A percentile compares a stretch with the other conserved stretches of the same genome.
These are phyloP conservation scores for Pseudococcus viburni DNA, from an alignment of 2,888 invertebrate species.

Conservation along the genomic window DNA sequence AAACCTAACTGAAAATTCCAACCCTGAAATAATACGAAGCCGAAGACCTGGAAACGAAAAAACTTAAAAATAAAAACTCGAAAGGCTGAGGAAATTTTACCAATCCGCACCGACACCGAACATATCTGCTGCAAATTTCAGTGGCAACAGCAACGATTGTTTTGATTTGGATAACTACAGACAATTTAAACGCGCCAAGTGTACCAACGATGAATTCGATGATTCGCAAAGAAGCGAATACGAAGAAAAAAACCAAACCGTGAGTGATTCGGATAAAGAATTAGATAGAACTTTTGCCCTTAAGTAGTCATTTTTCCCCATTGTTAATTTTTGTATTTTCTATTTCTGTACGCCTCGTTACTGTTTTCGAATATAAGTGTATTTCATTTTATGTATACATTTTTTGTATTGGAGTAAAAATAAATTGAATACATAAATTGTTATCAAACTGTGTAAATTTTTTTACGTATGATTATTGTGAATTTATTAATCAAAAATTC, in stretches of 20 bases:
- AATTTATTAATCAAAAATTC: too few species aligned
- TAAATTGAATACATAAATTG: too few species aligned
- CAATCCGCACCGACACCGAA: neutral
- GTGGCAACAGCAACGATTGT: conserved; percentile 13
- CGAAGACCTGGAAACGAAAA: neutral
- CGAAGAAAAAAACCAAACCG: neutral
- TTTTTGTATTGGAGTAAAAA: too few species aligned
- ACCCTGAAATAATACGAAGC: neutral
- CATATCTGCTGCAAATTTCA: neutral
- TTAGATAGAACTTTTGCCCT: neutral
- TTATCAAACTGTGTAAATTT: too few species aligned
- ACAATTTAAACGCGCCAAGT: neutral
- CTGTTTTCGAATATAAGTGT: too few species aligned
- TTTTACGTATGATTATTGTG: too few species aligned
- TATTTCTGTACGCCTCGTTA: too few species aligned
- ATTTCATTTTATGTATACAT: too few species aligned
- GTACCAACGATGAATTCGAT: neutral
- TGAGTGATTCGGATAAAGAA: neutral
- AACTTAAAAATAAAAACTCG: neutral
- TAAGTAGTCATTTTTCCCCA: too few species aligned
- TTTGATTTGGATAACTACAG: conserved; percentile 25
- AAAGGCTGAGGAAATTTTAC: neutral
- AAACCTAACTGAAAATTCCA: conserved; percentile 5
- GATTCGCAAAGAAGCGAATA: neutral
- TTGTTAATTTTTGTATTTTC: too few species aligned